Base-by-base conservation (phyloP, 2,113 vertebrate genomes). In the Syngnathoides biaculeatus region DNA sequence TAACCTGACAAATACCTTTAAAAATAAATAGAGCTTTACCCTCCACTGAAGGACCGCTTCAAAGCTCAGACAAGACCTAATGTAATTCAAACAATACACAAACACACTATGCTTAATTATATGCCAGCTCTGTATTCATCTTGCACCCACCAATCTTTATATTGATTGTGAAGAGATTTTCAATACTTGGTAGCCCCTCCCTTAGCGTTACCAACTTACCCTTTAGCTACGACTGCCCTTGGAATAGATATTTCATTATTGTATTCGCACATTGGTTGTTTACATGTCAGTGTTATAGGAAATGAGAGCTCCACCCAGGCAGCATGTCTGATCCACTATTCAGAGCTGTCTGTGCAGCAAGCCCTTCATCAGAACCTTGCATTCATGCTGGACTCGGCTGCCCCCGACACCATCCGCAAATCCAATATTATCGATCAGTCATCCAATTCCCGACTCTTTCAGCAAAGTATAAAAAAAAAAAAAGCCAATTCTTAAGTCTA, bases 1-100 rank as follows among this genome's bases (percentile, higher is more conserved):
- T 90, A 87, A 84, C 81, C 84, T 81, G 82, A 87, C 83, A 86
- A 82, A 84, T 73, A 83, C 63, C 67, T 72, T 79, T 75, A 85
- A 74, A 85, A 81, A 86, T 83, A 86, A 84, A 83, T 68, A 72
- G 60, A 67, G 81, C 80, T 91, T 92, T 71, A 75, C 80, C 90
- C 89, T 91, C 87, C 88, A 91, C 92, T 91, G 86, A 86, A 75
- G 71, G 74, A 67, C 62, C 69, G 74, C 59, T 91, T 92, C 91
- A 90, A 92, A 81, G 89, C 81, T 3, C 68, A 30, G 63, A 68
- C 64, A 76, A 88, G 92, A 93, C 91, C 92, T 82, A 91, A 91
- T 92, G 88, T 82, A 91, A 92, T 92, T 89, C 64, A n/a, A 71
- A 68, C 71, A 77, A 68, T 57, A 35, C 89, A 22, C 89, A 74